Conservation (phyloP, 2,797 vertebrate species). For the Epinephelus coioides region DNA sequence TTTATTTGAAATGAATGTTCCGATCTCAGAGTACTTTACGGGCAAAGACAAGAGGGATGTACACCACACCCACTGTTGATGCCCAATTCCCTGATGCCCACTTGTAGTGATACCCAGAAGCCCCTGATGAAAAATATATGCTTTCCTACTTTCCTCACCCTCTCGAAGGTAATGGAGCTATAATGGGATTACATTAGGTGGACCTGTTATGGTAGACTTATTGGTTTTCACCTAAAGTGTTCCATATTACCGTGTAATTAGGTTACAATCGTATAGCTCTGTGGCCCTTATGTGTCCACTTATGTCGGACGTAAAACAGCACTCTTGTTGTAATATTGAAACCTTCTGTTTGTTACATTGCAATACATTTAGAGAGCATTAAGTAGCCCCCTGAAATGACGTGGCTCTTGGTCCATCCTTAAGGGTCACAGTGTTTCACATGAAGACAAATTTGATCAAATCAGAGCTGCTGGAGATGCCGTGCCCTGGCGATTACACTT, state of each 20-base stretch:
- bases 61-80: slow-evolving; percentile 58
- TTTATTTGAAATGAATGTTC: slow-evolving; percentile 44
- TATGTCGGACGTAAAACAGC: slow-evolving; percentile 68
- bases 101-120: slow-evolving; percentile 73
- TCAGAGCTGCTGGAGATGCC: slow-evolving; percentile 22
- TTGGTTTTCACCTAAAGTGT: slow-evolving; percentile 87
- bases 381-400: slow-evolving; percentile 22
- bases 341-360: slow-evolving; percentile 45
- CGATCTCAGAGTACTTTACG: slow-evolving; percentile 30
- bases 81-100: slow-evolving; percentile 70
- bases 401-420: slow-evolving; percentile 16
- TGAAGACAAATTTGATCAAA: slow-evolving; percentile 37
- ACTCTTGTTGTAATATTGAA: slow-evolving; percentile 69
- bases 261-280: slow-evolving; percentile 71
- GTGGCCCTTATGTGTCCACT: slow-evolving; percentile 78
- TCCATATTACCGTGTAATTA: slow-evolving; percentile 84
- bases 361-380: slow-evolving; percentile 25
- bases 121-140: slow-evolving; percentile 81
- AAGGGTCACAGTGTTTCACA: slow-evolving; percentile 19
- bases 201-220: slow-evolving; percentile 81
- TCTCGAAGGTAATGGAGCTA: slow-evolving; percentile 78
- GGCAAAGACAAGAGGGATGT: slow-evolving; percentile 45
- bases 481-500: slow-evolving; percentile 15
- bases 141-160: slow-evolving; percentile 77
- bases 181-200: slow-evolving; percentile 82